phyloP scores from a whole-genome alignment of 2,797 vertebrate species.

The Gymnothorax javanicus region DNA sequence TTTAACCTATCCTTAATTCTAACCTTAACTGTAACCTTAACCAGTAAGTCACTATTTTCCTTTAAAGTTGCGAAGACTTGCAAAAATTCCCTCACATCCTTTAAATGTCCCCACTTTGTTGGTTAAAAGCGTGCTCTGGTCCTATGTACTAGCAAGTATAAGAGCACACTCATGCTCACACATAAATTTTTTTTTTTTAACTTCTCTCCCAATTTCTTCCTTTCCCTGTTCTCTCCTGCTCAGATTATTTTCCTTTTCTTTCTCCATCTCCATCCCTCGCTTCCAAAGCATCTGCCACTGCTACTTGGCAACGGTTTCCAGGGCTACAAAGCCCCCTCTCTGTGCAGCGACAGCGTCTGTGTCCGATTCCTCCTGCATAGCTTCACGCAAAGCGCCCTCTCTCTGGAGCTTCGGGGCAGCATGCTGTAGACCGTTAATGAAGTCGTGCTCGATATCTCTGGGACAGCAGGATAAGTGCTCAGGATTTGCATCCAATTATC shows the following conservation, averaged over 20 bases:
- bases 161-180: background rate
- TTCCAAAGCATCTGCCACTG: slow-evolving; percentile 27
- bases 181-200: slow-evolving; percentile 5
- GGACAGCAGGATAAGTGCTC: background rate
- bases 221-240: background rate
- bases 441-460: background rate
- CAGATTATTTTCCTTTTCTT: slow-evolving; percentile 4
- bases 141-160: no score
- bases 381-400: slow-evolving; percentile 18
- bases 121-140: no score
- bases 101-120: no score
- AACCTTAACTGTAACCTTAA: no score
- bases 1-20: no score
- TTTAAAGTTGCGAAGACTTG: no score
- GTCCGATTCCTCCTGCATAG: slow-evolving; percentile 30
- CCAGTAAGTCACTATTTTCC: no score
- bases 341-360: slow-evolving; percentile 35
- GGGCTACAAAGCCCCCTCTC: slow-evolving; percentile 41
- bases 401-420: background rate
- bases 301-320: slow-evolving; percentile 49
- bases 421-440: background rate
- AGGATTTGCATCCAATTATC: slow-evolving; percentile 3
- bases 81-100: no score
- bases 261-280: slow-evolving; percentile 18
- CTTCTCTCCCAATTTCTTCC: background rate